Evolutionary conservation across 2,888 invertebrate species (phyloP), one percentile per base, ranked within the genome.

Genomic region (Smittia sp.): DNA sequence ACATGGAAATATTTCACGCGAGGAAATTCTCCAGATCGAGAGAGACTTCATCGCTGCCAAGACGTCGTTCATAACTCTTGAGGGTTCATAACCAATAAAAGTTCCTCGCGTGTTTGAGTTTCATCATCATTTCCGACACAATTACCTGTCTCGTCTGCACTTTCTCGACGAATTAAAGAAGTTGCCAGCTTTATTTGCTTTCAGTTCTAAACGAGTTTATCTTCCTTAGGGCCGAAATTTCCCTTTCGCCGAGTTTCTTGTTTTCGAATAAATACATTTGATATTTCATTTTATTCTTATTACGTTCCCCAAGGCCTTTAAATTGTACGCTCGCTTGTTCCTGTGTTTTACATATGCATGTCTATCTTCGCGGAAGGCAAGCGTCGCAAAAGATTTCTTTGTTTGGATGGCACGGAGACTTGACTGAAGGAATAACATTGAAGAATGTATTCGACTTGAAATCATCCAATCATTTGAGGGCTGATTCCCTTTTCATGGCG

Each of bases 251-350:
- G 7, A 7, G 39, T 13, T 39, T 39, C 58, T n/a, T n/a, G n/a
- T n/a, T n/a, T n/a, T n/a, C n/a, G n/a, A n/a, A n/a, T n/a, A n/a
- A 25, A 24, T 9, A 62, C 25, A 24, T 62, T 62, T 18, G 25
- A 62, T 25, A 62, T 18, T 68, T 18, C 24, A 67, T 38, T 69
- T 27, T 68, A 22, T 38, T 6, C 65, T 65, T 65, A 65, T 27
- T 65, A 27, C 11, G 27, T 24, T 65, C 15, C 15, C n/a, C 25
- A 65, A 32, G 65, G 65, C 18, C 27, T 65, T 65, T 27, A 13
- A 4, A 7, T 27, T n/a, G n/a, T n/a, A n/a, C 11, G 15, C 15
- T 27, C 27, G 15, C 25, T 65, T 3, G n/a, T 63, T n/a, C 3
- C 24, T 13, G 15, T 65, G 32, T 18, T 58, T 9, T 27, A 27